Evolutionary conservation across 2,113 vertebrate species (phyloP).

Genomic region (Ciconia boyciana): DNA sequence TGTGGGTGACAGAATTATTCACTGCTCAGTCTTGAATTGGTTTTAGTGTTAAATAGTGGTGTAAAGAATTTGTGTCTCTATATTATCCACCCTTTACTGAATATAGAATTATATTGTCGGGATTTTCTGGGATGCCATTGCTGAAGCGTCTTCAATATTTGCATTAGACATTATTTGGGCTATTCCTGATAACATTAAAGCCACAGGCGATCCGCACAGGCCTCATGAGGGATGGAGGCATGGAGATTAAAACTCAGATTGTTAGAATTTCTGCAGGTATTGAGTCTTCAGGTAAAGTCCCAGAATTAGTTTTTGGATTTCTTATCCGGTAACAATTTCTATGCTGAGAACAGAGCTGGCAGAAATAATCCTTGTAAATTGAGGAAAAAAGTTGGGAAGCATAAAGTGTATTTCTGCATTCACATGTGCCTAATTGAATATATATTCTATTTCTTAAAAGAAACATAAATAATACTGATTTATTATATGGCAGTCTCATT

Average conservation of each 20-base stretch:
- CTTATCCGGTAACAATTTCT: background rate
- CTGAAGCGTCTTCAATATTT: background rate
- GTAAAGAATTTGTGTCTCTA: rapidly evolving
- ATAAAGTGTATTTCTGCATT: background rate
- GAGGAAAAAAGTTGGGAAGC: background rate
- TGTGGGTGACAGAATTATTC: background rate
- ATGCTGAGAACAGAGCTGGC: background rate
- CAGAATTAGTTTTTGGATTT: background rate
- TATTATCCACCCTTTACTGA: background rate
- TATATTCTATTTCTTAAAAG: background rate
- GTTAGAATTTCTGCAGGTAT: background rate
- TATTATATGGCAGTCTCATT: background rate
- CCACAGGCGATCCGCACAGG: background rate
- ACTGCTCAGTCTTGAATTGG: background rate
- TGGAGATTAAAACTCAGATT: background rate
- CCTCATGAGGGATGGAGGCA: background rate
- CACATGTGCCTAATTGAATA: background rate
- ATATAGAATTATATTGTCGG: background rate
- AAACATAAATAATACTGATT: background rate
- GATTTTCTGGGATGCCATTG: background rate
- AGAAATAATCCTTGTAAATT: background rate
- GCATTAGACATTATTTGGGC: background rate
- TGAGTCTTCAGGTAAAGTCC: background rate
- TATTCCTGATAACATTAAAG: background rate
- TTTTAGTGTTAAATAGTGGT: background rate